Percentiles rank a stretch among this genome's conserved stretches.
Conservation (phyloP, 2,888 invertebrate genomes). For the Eustalomyia histrio region DNA sequence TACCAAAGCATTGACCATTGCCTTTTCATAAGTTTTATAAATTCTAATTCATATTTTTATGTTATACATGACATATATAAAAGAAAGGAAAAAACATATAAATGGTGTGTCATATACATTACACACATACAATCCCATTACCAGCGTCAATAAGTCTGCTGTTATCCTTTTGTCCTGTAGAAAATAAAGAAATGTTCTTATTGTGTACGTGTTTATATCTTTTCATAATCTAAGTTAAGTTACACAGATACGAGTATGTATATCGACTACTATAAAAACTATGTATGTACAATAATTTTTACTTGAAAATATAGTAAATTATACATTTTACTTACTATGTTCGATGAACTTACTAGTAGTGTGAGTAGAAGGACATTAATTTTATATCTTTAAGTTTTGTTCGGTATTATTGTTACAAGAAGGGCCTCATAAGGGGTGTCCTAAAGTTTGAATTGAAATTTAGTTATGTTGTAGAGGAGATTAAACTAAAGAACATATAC, state of each 20-base stretch:
- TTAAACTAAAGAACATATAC: too few species aligned
- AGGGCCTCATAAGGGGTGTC: too few species aligned
- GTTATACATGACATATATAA: slow-evolving; percentile 8
- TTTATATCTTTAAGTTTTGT: too few species aligned
- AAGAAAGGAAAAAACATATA: background rate
- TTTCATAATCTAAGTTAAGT: slow-evolving; percentile 26
- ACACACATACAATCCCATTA: background rate
- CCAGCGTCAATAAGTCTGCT: slow-evolving; percentile 41
- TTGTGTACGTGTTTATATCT: slow-evolving; percentile 49
- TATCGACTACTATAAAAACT: too few species aligned
- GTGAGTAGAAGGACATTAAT: too few species aligned
- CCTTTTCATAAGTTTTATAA: slow-evolving; percentile 18
- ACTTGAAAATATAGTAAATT: background rate
- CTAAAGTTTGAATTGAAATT: too few species aligned
- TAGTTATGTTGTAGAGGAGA: too few species aligned
- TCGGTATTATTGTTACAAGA: too few species aligned
- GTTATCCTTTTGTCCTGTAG: slow-evolving; percentile 15
- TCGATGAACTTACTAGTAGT: too few species aligned
- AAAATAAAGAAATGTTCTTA: slow-evolving; percentile 23
- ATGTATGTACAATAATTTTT: background rate
- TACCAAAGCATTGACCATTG: slow-evolving; percentile 43
- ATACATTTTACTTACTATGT: background rate
- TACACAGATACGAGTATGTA: slow-evolving; percentile 4
- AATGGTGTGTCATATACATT: background rate
- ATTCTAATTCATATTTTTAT: slow-evolving; percentile 4